Base-by-base conservation (phyloP, 2,888 invertebrate genomes). In the Graphium colonna region DNA sequence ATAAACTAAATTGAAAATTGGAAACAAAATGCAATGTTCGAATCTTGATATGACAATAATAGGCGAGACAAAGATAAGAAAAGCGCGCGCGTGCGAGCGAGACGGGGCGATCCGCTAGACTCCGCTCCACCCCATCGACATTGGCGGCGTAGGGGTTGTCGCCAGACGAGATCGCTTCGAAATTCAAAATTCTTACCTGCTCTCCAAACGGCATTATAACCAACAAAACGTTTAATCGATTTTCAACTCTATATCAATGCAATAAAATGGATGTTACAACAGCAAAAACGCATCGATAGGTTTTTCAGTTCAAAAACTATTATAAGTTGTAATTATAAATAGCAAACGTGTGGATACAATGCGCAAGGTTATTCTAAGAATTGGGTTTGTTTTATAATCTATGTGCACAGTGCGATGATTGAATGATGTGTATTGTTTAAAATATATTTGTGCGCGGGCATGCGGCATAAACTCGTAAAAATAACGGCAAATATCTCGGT, bases 1-100 rank as follows among this genome's bases (percentile, higher is more conserved):
- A 87, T 88, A 80, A 88, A 89, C 88, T 89, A 88, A 89, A 88
- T 89, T 83, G 82, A 87, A 88, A 87, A 86, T 88, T 85, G 82
- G 82, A 85, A 86, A 86, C 85, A 86, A 87, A 86, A 86, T 86
- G 86, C 83, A 84, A 86, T 85, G 82, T 80, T 86, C 82, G 78
- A 83, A 87, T 86, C 85, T 84, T 82, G 83, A 87, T 86, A 86
- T 87, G 85, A 87, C 86, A 88, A 89, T 88, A 89, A 89, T 82
- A 84, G 82, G 79, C 77, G 83, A 83, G 83, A 88, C 80, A 64
- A 82, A 79, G 78, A 81, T 80, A 81, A 73, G 62, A 63, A 44
- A 60, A 65, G 62, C 62, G 57, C 56, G 51, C 62, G 57, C 56
- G 85, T 43, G 71, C 33, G 76, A 85, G 69, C 65, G 68, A 60